Base-by-base conservation (phyloP, 2,888 invertebrate genomes). In the Melinaea marsaeus region DNA sequence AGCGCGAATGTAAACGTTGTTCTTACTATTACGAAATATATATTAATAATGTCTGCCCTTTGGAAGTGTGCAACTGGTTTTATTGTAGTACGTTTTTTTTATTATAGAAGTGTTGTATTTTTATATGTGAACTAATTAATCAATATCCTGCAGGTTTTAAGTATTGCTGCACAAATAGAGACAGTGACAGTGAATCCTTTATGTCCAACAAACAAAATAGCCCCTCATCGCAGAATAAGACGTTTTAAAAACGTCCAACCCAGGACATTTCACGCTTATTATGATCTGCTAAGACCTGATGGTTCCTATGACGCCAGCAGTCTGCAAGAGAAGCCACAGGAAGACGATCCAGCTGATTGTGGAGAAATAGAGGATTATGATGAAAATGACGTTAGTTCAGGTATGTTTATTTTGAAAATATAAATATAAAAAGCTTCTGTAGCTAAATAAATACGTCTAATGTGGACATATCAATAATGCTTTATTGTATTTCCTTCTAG, bases 361-460 rank as follows among this genome's bases (percentile, higher is more conserved):
- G 88, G 88, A 0, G 87, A 88, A 62, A 90, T 90, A 64, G 90
- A 88, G 32, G 89, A 90, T 68, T 90, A 90, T 62, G 90, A 90
- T 55, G 89, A 90, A 76, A 85, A 82, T 58, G 89, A 89, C 73
- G 76, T 89, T 2, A 86, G 88, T 73, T 83, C 86, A 45, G 67
- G 90, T 90, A 67, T 80, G 86, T 79, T 35, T 13, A 42, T 56
- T 59, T 60, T 33, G 46, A 4, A 33, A 48, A 34, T 13, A 32
- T 54, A n/a, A 32, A 4, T n/a, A 13, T n/a, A 54, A 47, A 13
- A 46, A 56, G 34, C 46, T 57, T 62, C 35, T 22, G 22, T 22
- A 22, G 22, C 22, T 48, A n/a, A 5, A 42, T 32, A 37, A 34
- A 22, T 7, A 34, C 58, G 0, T 61, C 56, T 42, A 9, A 22